These are phyloP conservation scores for Cantharis rufa DNA, from an alignment of 2,888 invertebrate genomes.

Conservation along the genomic window DNA sequence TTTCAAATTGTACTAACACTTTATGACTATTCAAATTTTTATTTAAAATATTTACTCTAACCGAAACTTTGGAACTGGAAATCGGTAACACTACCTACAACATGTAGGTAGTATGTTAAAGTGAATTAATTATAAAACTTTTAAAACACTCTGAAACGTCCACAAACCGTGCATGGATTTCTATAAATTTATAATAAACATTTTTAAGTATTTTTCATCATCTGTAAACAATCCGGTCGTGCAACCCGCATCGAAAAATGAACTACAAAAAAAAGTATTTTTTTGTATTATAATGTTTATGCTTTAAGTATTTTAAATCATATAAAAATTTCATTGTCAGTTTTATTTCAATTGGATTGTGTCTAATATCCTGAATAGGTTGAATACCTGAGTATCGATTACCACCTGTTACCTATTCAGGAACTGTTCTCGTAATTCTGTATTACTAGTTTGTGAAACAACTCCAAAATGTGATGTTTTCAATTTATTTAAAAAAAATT, in stretches of 20 bases:
- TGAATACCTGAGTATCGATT: background rate
- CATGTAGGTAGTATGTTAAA: background rate
- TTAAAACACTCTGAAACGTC: background rate
- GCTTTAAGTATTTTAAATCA: background rate
- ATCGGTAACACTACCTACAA: background rate
- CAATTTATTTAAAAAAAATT: background rate
- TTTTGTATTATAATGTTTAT: background rate
- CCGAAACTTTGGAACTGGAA: background rate
- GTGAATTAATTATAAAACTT: background rate
- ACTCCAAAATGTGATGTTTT: background rate
- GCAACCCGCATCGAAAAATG: background rate
- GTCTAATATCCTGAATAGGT: background rate
- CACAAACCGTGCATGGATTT: background rate
- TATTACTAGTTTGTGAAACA: background rate
- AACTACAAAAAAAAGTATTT: background rate
- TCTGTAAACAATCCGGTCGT: background rate
- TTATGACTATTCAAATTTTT: background rate
- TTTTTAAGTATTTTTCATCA: too few relatives aligned
- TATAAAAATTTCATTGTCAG: background rate
- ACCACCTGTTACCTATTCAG: background rate
- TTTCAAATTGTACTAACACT: background rate
- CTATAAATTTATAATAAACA: too few relatives aligned
- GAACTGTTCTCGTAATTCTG: background rate
- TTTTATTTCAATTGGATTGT: background rate
- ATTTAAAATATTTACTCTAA: background rate